Base-by-base conservation (phyloP, 2,888 invertebrate genomes). In the Corbicula japonica region DNA sequence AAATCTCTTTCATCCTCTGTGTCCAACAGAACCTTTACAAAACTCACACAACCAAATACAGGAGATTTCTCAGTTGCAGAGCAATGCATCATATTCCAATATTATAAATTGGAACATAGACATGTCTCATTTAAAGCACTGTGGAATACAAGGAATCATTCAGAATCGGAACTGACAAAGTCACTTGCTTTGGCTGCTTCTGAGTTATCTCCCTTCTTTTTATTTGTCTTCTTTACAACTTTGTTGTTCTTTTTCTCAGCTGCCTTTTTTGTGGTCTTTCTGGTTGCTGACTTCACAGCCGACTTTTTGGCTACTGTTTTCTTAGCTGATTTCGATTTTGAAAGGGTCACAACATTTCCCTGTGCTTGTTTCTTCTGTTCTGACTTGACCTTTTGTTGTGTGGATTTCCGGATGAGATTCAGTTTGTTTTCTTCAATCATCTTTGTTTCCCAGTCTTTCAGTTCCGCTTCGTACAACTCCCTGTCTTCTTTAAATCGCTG, bases 401-500 rank as follows among this genome's bases (percentile, higher is more conserved):
- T 71, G n/a, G 50, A 34, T 58, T 62, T 76, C 26, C 79, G 46
- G 12, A 79, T 48, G 23, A 69, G 35, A 12, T 63, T 46, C 6
- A 38, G 12, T 32, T 69, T 68, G 3, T 54, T 62, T 15, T 34
- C 38, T 21, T 52, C 48, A 23, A 79, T 52, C 76, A 58, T 69
- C 12, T 50, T 34, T 34, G 2, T 35, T 46, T 75, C 80, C 76
- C 65, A 72, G 2, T 44, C 23, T 0, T 23, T 2, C 58, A 80
- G 30, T 41, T 63, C 38, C 23, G 15, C 12, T 15, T 62, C 30
- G 60, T 75, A 71, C 2, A 46, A n/a, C 34, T 12, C 68, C n/a
- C n/a, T 35, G 21, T 61, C 38, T 23, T 54, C 58, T 28, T 46
- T 41, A 8, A 32, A 35, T 35, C 30, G 15, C 38, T 61, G 44